phyloP scores from a whole-genome alignment of 2,888 invertebrate species.

The Argyresthia goedartella region DNA sequence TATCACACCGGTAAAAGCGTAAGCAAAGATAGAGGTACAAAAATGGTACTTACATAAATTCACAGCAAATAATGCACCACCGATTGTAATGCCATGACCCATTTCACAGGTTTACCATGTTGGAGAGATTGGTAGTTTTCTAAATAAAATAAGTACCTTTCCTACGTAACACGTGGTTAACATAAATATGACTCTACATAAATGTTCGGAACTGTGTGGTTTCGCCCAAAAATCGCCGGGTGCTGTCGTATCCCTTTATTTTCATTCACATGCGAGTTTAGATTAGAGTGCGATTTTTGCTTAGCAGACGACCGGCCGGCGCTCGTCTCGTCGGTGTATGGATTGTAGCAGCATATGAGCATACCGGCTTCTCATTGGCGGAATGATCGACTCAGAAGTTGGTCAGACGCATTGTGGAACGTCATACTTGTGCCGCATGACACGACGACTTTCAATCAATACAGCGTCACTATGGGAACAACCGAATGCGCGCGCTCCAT shows the following conservation, averaged over 20 bases:
- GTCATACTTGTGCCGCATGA: constrained; percentile 45
- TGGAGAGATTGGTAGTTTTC: neutral
- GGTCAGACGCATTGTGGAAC: constrained; percentile 20
- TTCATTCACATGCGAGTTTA: too few relatives aligned
- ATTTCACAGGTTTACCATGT: constrained; percentile 25
- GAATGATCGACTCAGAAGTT: constrained; percentile 12
- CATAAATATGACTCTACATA: neutral
- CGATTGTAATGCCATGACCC: constrained; percentile 9
- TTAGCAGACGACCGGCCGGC: constrained; percentile 34
- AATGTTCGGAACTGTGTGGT: too few relatives aligned
- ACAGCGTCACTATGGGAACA: too few relatives aligned
- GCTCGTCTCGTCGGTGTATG: constrained; percentile 23
- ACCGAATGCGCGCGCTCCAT: constrained; percentile 2
- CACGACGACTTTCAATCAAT: constrained; percentile 22
- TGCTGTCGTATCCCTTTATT: too few relatives aligned
- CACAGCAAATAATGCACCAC: neutral
- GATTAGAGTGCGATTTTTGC: neutral
- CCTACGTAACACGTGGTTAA: neutral
- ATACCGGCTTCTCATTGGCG: constrained; percentile 25
- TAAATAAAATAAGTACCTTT: neutral
- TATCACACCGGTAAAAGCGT: too few relatives aligned
- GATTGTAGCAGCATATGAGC: constrained; percentile 18
- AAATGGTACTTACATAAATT: neutral
- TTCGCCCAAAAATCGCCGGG: too few relatives aligned
- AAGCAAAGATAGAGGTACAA: neutral